phyloP scores from a whole-genome alignment of 2,888 invertebrate species.

The Heterodera filipjevi region DNA sequence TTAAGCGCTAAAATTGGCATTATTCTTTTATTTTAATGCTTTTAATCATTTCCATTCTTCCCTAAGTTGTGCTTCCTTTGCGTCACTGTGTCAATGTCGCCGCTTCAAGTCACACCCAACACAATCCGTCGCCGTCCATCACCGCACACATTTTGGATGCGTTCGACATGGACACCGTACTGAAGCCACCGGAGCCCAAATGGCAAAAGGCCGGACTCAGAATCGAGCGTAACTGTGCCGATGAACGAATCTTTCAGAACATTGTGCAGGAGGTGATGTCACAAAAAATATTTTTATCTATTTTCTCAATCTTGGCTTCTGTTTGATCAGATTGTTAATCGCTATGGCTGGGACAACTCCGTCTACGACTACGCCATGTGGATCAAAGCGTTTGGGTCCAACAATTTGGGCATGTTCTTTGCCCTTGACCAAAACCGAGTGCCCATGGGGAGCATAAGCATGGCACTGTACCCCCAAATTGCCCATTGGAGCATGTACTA shows the following conservation, averaged over 20 bases:
- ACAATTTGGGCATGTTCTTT: neutral
- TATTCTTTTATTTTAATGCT: too few relatives aligned
- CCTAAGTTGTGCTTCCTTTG: neutral
- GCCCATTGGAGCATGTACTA: conserved; percentile 11
- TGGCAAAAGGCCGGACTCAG: neutral
- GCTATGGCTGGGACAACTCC: neutral
- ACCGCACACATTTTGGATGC: neutral
- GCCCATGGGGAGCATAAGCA: neutral
- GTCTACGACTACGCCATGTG: conserved; percentile 1
- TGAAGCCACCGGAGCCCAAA: neutral
- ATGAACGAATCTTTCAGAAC: neutral
- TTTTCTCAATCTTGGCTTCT: neutral
- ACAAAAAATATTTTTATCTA: neutral
- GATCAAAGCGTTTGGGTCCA: neutral
- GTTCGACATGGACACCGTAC: neutral
- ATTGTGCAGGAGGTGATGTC: neutral
- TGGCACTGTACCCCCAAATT: neutral
- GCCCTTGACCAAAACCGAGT: neutral
- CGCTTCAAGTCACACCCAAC: neutral
- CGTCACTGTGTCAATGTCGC: neutral
- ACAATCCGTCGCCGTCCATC: neutral
- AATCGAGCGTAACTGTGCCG: neutral
- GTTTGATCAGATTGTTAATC: neutral
- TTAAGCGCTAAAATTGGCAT: too few relatives aligned
- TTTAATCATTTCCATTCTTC: neutral